These are phyloP conservation scores for Caradrina kadenii DNA, from an alignment of 2,888 invertebrate genomes.

Conservation along the genomic window DNA sequence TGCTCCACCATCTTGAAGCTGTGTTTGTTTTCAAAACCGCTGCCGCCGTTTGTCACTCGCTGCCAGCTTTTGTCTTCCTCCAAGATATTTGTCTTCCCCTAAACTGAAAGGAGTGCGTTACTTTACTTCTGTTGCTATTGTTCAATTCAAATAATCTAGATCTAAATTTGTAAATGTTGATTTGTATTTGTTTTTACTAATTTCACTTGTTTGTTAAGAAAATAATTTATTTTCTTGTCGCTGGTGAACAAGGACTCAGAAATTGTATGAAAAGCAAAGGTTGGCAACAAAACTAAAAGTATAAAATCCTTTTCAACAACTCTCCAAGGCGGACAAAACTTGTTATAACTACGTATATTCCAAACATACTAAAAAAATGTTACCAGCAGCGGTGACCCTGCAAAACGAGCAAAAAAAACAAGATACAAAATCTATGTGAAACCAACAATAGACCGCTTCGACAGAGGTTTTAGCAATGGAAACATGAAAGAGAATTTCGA, in stretches of 20 bases:
- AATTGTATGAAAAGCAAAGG: conserved; percentile 17
- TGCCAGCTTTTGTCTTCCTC: conserved; percentile 58
- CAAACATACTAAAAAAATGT: conserved; percentile 53
- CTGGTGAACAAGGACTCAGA: neutral
- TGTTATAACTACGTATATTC: conserved; percentile 50
- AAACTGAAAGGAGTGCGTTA: conserved; percentile 55
- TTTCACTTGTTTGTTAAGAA: neutral
- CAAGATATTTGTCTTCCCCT: conserved; percentile 53
- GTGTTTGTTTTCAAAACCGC: conserved; percentile 62
- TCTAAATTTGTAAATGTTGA: conserved; percentile 27
- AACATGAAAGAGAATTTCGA: conserved; percentile 77
- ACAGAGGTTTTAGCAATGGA: conserved; percentile 73
- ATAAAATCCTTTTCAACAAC: conserved; percentile 32
- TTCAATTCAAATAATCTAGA: conserved; percentile 30
- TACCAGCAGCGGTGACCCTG: conserved; percentile 62
- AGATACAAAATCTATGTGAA: conserved; percentile 70
- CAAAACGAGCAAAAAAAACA: conserved; percentile 68
- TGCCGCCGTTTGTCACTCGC: conserved; percentile 62
- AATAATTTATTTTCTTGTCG: conserved; percentile 1
- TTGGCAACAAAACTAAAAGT: conserved; percentile 19
- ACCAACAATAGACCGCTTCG: conserved; percentile 74
- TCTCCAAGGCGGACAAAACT: conserved; percentile 40
- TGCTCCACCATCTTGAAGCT: conserved; percentile 44
- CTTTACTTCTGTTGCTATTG: conserved; percentile 40
- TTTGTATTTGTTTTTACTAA: conserved; percentile 7